These are phyloP conservation scores for Clusia tigrina DNA, from an alignment of 2,888 invertebrate species.

Conservation along the genomic window DNA sequence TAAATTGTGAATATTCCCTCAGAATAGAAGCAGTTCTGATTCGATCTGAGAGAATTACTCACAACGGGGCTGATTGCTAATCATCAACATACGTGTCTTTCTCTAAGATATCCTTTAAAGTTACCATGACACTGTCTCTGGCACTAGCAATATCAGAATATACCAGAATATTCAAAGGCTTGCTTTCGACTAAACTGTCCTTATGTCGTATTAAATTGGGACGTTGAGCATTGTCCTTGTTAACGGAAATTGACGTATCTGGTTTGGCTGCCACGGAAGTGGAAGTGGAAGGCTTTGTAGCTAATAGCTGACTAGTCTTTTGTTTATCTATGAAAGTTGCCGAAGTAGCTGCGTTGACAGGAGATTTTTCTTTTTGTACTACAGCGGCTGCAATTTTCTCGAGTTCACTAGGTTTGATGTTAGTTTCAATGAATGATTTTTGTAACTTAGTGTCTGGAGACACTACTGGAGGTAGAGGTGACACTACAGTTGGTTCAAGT, in stretches of 20 bases:
- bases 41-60: background rate
- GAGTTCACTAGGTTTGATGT: conserved; percentile 34
- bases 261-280: background rate
- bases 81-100: conserved; percentile 70
- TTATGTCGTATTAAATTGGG: conserved; percentile 58
- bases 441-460: too few relatives aligned
- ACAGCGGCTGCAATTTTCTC: conserved; percentile 43
- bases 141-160: conserved; percentile 81
- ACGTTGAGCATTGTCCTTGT: conserved; percentile 38
- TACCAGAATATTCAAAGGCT: conserved; percentile 83
- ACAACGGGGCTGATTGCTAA: background rate
- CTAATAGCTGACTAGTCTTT: too few relatives aligned
- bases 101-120: conserved; percentile 74
- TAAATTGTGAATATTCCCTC: background rate
- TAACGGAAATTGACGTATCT: conserved; percentile 25
- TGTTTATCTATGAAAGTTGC: conserved; percentile 7
- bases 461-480: too few relatives aligned
- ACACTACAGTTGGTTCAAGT: too few relatives aligned
- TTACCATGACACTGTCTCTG: conserved; percentile 76
- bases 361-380: conserved; percentile 32
- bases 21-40: background rate
- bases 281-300: conserved; percentile 14
- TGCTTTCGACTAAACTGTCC: conserved; percentile 64
- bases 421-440: background rate
- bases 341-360: conserved; percentile 14